These are phyloP conservation scores for Campaea margaritaria DNA, from an alignment of 2,888 invertebrate species.

Conservation along the genomic window DNA sequence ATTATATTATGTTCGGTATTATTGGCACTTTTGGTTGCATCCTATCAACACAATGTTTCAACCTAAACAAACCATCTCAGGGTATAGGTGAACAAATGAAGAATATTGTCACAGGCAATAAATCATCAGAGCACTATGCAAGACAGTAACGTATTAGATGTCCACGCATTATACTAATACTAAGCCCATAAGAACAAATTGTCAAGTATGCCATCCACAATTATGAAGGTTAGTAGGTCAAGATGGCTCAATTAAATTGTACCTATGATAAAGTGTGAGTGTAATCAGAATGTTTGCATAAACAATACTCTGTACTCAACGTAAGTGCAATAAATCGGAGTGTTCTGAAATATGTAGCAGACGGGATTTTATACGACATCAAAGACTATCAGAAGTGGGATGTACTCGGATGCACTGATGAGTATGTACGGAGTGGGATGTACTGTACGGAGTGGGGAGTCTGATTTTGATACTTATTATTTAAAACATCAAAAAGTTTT, in stretches of 20 bases:
- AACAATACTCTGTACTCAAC: not conserved
- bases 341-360: not conserved
- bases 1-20: too few relatives aligned
- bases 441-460: too few relatives aligned
- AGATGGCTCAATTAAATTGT: conserved; percentile 24
- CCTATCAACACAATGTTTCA: too few relatives aligned
- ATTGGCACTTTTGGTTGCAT: too few relatives aligned
- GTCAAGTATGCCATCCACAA: conserved; percentile 46
- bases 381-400: not conserved
- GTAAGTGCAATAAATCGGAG: not conserved
- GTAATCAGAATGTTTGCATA: conserved; percentile 17
- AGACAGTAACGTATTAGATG: conserved; percentile 27
- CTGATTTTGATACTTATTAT: too few relatives aligned
- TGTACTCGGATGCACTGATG: too few relatives aligned
- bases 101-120: not conserved
- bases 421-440: not conserved
- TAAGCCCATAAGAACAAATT: conserved; percentile 56
- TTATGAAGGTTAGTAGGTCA: conserved; percentile 48
- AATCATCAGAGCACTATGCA: conserved; percentile 1
- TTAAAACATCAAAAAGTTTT: too few relatives aligned
- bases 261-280: conserved; percentile 24
- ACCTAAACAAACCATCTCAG: too few relatives aligned
- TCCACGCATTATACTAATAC: conserved; percentile 40
- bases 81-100: too few relatives aligned
- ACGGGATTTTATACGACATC: not conserved